Evolutionary conservation across 64 coral and sea anemone genomes (phyloP).

Genomic region (Actinia tenebrosa): DNA sequence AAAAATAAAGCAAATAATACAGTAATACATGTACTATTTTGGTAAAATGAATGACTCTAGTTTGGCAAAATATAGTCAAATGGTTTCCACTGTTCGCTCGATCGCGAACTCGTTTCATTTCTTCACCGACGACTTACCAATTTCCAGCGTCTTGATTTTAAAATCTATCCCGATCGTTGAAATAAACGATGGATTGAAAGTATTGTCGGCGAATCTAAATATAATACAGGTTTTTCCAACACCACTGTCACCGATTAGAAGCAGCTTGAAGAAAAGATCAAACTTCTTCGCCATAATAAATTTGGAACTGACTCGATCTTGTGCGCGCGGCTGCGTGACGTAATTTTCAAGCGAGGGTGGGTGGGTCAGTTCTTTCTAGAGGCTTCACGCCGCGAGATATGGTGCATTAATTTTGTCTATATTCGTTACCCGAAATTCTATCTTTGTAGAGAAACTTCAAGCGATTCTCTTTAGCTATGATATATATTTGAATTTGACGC

Average conservation of each 20-base stretch:
- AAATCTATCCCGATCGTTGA: constrained; percentile 99
- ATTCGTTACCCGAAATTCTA: neutral
- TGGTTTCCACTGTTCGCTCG: neutral
- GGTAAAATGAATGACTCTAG: neutral
- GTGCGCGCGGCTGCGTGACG: neutral
- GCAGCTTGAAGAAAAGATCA: constrained; percentile 96
- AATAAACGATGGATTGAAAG: constrained; percentile 93
- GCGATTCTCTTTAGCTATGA: no score
- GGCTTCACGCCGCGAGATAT: neutral
- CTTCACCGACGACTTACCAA: constrained; percentile 57
- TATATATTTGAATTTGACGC: no score
- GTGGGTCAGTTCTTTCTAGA: neutral
- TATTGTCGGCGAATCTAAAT: constrained; percentile 95
- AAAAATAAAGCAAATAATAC: neutral
- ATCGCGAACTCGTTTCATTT: neutral
- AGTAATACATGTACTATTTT: neutral
- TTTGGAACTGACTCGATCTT: neutral
- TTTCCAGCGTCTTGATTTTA: constrained; percentile 89
- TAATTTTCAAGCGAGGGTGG: neutral
- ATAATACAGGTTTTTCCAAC: constrained; percentile 99
- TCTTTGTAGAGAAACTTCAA: no score
- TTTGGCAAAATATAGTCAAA: neutral
- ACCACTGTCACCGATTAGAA: constrained; percentile 93
- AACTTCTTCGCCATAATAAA: constrained; percentile 80
- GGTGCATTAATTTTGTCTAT: neutral